These are phyloP conservation scores for Seladonia tumulorum DNA, from an alignment of 2,888 invertebrate genomes.

Conservation along the genomic window DNA sequence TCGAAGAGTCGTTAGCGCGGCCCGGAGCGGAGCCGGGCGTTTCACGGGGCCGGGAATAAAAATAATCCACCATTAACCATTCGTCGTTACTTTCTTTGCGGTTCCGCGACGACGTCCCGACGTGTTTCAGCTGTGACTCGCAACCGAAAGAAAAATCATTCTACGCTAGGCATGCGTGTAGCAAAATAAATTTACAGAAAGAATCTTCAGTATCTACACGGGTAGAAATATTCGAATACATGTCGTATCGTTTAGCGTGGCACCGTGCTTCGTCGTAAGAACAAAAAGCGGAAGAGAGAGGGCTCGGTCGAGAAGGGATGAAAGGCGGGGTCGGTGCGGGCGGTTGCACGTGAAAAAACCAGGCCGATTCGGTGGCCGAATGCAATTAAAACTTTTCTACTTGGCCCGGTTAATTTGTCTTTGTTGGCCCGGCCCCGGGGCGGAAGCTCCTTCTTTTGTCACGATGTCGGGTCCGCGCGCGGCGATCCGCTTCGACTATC, in stretches of 20 bases:
- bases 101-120: background rate
- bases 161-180: too few species aligned
- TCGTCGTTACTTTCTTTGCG: constrained; percentile 36
- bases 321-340: background rate
- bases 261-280: background rate
- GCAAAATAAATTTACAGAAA: too few species aligned
- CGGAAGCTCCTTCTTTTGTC: constrained; percentile 46
- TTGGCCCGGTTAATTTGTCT: constrained; percentile 79
- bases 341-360: constrained; percentile 64
- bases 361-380: constrained; percentile 60
- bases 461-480: constrained; percentile 47
- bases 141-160: too few species aligned
- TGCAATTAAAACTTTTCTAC: constrained; percentile 82
- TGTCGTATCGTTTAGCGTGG: background rate
- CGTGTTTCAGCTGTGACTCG: background rate
- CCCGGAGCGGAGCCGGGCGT: background rate
- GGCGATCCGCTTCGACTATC: constrained; percentile 56
- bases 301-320: background rate
- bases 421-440: constrained; percentile 66
- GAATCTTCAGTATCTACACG: too few species aligned
- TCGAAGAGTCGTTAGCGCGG: constrained; percentile 43
- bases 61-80: constrained; percentile 50
- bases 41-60: constrained; percentile 28
- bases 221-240: background rate
- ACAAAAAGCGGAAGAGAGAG: constrained; percentile 15